Conservation (phyloP, 2,797 vertebrate species). For the Chromis chromis region DNA sequence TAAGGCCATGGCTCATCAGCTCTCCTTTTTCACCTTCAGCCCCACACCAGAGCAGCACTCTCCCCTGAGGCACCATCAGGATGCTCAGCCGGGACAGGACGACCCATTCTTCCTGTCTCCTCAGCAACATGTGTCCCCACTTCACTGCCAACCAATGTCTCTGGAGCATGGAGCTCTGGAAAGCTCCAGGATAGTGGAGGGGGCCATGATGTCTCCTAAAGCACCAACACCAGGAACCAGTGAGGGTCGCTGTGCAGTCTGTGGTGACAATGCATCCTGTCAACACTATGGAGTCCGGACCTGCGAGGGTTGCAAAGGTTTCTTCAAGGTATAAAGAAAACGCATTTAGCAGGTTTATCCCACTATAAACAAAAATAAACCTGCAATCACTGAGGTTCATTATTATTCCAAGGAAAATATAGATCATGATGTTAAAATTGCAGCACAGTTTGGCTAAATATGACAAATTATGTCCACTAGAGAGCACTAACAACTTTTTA, state of each 20-base stretch:
- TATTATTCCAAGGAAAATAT: background rate
- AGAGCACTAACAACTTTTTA: background rate
- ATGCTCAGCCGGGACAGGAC: conserved; percentile 66
- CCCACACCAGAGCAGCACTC: conserved; percentile 76
- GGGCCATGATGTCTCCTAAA: conserved; percentile 82
- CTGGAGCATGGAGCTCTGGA: conserved; percentile 83
- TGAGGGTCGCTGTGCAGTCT: conserved; percentile 94
- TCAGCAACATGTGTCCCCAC: conserved; percentile 77
- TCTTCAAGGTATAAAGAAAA: conserved; percentile 87
- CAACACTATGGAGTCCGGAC: conserved; percentile 97
- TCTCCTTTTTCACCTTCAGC: conserved; percentile 88
- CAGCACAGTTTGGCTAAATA: background rate
- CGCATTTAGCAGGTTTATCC: background rate
- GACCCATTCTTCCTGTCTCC: conserved; percentile 73
- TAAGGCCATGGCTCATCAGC: conserved; percentile 85
- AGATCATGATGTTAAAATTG: background rate
- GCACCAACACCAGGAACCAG: conserved; percentile 81
- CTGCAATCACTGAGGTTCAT: background rate
- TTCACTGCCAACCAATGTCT: conserved; percentile 84
- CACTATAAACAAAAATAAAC: background rate
- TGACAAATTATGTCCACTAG: background rate
- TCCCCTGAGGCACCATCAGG: conserved; percentile 75
- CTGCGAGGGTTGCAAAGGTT: conserved; percentile 95
- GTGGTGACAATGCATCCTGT: conserved; percentile 96
- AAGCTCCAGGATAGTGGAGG: conserved; percentile 80